Percentiles rank a stretch among this genome's conserved stretches.
Evolutionary conservation across 2,888 invertebrate species (phyloP).

Genomic region (Caradrina kadenii): DNA sequence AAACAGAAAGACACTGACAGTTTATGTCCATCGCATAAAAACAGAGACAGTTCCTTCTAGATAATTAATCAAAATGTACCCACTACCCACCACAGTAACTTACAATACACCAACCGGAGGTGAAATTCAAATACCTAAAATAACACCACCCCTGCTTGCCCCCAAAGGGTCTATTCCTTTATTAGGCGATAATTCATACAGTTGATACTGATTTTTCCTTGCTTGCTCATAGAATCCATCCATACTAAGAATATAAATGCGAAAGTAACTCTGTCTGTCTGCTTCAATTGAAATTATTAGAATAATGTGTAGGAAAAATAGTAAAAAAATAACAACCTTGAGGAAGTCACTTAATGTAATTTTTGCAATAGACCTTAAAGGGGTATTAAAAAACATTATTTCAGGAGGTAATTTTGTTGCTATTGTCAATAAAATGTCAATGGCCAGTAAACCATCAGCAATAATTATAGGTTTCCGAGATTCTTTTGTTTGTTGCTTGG

Average conservation of each 20-base stretch:
- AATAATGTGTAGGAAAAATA: not conserved
- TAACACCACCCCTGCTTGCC: too few species aligned
- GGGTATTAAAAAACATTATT: slow-evolving; percentile 77
- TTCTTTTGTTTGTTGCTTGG: not conserved
- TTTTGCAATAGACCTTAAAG: slow-evolving; percentile 74
- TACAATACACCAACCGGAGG: too few species aligned
- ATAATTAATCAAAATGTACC: too few species aligned
- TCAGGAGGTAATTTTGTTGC: slow-evolving; percentile 76
- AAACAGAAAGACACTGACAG: not conserved
- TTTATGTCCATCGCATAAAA: not conserved
- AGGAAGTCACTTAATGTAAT: slow-evolving; percentile 76
- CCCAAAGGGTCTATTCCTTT: too few species aligned
- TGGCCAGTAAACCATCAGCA: slow-evolving; percentile 79
- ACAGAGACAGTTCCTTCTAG: too few species aligned
- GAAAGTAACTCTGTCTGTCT: too few species aligned
- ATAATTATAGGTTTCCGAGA: slow-evolving; percentile 74
- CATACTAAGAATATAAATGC: too few species aligned
- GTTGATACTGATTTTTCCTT: too few species aligned
- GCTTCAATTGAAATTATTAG: not conserved
- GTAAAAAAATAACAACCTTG: slow-evolving; percentile 68
- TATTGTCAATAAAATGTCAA: slow-evolving; percentile 78
- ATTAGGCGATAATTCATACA: too few species aligned
- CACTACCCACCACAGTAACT: too few species aligned
- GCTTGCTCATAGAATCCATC: too few species aligned
- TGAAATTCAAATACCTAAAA: too few species aligned